phyloP scores from a whole-genome alignment of 2,113 vertebrate species.

The Gavia stellata region DNA sequence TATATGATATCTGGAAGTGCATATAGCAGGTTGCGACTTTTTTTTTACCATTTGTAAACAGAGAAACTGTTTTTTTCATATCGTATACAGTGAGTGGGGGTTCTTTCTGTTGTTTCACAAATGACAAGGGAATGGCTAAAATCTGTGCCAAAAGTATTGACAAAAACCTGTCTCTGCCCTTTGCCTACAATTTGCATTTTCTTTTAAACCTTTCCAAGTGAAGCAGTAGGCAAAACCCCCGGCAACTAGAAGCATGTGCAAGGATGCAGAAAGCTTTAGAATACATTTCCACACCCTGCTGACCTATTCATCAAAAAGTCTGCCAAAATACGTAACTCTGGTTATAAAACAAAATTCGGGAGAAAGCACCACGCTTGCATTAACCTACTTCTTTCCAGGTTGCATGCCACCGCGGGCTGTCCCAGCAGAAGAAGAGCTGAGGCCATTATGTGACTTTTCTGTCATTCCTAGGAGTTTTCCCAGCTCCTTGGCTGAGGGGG shows the following conservation, averaged over 20 bases:
- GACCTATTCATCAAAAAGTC: conserved; percentile 49
- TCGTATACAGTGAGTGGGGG: not conserved
- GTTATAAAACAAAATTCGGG: conserved; percentile 1
- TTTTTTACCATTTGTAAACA: not conserved
- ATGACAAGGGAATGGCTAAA: not conserved
- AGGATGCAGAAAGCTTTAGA: conserved; percentile 57
- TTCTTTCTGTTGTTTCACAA: not conserved
- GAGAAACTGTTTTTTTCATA: not conserved
- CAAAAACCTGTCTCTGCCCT: not conserved
- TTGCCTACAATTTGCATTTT: conserved; percentile 18
- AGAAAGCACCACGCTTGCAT: not conserved
- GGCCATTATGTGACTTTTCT: not conserved
- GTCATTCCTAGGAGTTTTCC: not conserved
- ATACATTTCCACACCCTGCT: conserved; percentile 61
- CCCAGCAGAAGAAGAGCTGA: not conserved
- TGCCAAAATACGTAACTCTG: not conserved
- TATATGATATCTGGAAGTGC: not conserved
- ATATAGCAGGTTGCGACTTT: not conserved
- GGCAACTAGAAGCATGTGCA: conserved; percentile 45
- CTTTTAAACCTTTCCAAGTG: conserved; percentile 45
- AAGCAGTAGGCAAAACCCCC: conserved; percentile 12
- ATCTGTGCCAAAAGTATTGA: not conserved
- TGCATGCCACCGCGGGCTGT: not conserved
- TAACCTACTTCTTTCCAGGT: conserved; percentile 25
- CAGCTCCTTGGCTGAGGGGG: not conserved